phyloP scores from a whole-genome alignment of 2,888 invertebrate genomes.

The Callosobruchus maculatus region DNA sequence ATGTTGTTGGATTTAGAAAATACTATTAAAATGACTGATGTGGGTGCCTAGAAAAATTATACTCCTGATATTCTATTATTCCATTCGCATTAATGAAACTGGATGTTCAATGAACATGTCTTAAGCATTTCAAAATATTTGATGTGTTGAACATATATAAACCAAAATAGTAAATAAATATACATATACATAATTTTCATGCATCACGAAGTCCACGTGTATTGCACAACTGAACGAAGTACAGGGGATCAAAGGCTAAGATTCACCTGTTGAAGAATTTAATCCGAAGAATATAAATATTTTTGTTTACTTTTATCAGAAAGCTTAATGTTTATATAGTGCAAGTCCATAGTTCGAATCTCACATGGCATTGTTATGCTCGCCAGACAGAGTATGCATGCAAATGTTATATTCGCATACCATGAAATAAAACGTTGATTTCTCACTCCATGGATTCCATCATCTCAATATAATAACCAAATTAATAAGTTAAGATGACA shows the following conservation, averaged over 20 bases:
- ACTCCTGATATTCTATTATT: too few species aligned
- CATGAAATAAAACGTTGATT: conserved; percentile 32
- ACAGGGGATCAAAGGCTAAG: neutral
- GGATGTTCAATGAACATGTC: neutral
- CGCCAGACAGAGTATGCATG: neutral
- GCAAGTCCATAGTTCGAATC: neutral
- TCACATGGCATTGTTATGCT: neutral
- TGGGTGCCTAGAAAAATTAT: too few species aligned
- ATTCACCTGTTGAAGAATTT: neutral
- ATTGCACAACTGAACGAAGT: neutral
- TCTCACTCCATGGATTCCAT: too few species aligned
- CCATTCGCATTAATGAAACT: neutral
- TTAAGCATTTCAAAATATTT: neutral
- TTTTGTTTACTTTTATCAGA: neutral
- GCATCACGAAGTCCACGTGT: neutral
- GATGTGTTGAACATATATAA: neutral
- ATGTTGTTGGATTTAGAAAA: too few species aligned
- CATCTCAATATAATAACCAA: too few species aligned
- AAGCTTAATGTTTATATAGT: neutral
- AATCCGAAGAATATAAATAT: neutral
- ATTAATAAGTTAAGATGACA: too few species aligned
- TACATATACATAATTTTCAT: too few species aligned
- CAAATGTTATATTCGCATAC: too few species aligned
- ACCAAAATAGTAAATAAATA: neutral
- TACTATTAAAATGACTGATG: too few species aligned